A percentile compares a stretch with the other conserved stretches of the same genome.
Evolutionary conservation across 2,888 invertebrate species (phyloP).

Genomic region (Microctonus brassicae): DNA sequence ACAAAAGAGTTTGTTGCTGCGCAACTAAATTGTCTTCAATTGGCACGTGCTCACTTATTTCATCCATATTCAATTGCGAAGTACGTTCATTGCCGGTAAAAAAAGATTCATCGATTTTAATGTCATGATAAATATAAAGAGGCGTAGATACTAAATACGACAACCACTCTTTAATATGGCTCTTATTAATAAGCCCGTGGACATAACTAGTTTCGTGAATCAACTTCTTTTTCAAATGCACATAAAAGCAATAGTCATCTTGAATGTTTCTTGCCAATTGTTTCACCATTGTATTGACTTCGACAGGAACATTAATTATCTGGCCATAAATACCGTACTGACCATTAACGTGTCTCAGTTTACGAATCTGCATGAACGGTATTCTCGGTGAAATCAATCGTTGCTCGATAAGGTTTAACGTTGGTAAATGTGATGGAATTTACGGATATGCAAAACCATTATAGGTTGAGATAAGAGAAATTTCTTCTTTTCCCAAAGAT

Average conservation of each 20-base stretch:
- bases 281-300: constrained; percentile 60
- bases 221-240: constrained; percentile 57
- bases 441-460: constrained; percentile 32
- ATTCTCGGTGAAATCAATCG: constrained; percentile 28
- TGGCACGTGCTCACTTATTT: constrained; percentile 37
- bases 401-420: constrained; percentile 45
- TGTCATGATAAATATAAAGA: constrained; percentile 38
- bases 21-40: constrained; percentile 41
- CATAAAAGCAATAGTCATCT: constrained; percentile 60
- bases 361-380: constrained; percentile 50
- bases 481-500: constrained; percentile 5
- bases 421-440: constrained; percentile 37
- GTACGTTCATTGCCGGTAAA: background rate
- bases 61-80: background rate
- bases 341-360: constrained; percentile 50
- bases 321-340: constrained; percentile 54
- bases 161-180: constrained; percentile 56
- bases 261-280: constrained; percentile 57
- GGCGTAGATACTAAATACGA: constrained; percentile 32
- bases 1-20: constrained; percentile 46
- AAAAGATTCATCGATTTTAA: constrained; percentile 43
- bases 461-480: constrained; percentile 5
- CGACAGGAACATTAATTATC: constrained; percentile 65
- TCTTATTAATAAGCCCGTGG: constrained; percentile 49
- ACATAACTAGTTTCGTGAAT: constrained; percentile 59